Evolutionary conservation across 2,888 invertebrate genomes (phyloP).

Genomic region (Danaus chrysippus): DNA sequence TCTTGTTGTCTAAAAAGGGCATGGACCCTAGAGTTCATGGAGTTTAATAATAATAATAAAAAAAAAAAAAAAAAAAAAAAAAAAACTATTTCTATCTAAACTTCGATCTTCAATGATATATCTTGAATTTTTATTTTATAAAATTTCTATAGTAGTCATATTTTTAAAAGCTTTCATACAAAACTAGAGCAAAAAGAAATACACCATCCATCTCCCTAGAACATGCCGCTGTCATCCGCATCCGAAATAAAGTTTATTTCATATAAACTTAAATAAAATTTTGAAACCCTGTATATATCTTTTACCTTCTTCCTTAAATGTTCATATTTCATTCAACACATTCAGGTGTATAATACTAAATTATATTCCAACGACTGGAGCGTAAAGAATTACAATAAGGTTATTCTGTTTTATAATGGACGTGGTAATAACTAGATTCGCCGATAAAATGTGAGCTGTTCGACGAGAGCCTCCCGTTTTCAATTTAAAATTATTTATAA

Average conservation of each 20-base stretch:
- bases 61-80: too few relatives aligned
- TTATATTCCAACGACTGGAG: background rate
- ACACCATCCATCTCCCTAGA: background rate
- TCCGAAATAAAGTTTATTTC: background rate
- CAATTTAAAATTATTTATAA: slow-evolving; percentile 3
- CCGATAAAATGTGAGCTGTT: background rate
- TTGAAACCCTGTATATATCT: background rate
- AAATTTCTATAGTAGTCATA: too few relatives aligned
- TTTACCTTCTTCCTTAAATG: too few relatives aligned
- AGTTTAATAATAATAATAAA: too few relatives aligned
- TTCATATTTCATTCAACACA: too few relatives aligned
- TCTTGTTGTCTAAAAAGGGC: too few relatives aligned
- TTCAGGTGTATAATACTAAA: background rate
- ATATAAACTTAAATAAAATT: background rate
- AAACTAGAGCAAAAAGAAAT: background rate
- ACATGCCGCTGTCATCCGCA: slow-evolving; percentile 1
- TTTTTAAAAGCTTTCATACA: too few relatives aligned
- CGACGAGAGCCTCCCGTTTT: background rate
- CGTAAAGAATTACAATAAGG: background rate
- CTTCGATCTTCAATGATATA: too few relatives aligned
- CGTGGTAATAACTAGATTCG: background rate
- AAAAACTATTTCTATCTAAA: too few relatives aligned
- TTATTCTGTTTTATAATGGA: background rate
- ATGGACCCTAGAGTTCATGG: too few relatives aligned
- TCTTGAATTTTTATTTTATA: too few relatives aligned